These are phyloP conservation scores for Rafetus swinhoei DNA, from an alignment of 2,113 vertebrate species.

Conservation along the genomic window DNA sequence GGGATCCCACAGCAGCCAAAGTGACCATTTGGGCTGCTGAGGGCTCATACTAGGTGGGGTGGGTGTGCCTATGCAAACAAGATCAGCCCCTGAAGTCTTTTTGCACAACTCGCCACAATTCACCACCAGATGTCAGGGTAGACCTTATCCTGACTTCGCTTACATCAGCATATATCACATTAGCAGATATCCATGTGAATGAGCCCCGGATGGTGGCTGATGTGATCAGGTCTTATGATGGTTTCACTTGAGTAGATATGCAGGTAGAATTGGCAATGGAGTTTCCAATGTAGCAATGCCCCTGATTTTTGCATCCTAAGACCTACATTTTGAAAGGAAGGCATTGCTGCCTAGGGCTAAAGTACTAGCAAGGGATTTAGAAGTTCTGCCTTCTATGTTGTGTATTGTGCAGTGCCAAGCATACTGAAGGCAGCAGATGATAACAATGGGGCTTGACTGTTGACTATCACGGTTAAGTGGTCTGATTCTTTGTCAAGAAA, in stretches of 20 bases:
- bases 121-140: too few relatives aligned
- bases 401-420: background rate
- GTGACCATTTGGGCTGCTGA: too few relatives aligned
- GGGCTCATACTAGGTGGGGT: too few relatives aligned
- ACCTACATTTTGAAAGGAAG: background rate
- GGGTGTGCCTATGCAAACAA: too few relatives aligned
- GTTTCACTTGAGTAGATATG: background rate
- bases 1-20: too few relatives aligned
- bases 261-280: background rate
- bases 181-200: too few relatives aligned
- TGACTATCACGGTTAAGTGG: constrained; percentile 36
- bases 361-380: background rate
- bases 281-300: background rate
- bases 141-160: too few relatives aligned
- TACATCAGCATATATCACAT: too few relatives aligned
- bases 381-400: background rate
- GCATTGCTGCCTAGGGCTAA: background rate
- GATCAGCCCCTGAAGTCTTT: too few relatives aligned
- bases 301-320: background rate
- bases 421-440: background rate
- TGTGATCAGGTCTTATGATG: too few relatives aligned
- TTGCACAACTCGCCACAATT: too few relatives aligned
- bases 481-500: background rate
- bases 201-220: too few relatives aligned
- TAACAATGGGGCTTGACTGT: constrained; percentile 32